A percentile compares a stretch with the other conserved stretches of the same genome.
These are phyloP conservation scores for Solenodon paradoxus DNA, from an alignment of 2,113 vertebrate species.

Conservation along the genomic window DNA sequence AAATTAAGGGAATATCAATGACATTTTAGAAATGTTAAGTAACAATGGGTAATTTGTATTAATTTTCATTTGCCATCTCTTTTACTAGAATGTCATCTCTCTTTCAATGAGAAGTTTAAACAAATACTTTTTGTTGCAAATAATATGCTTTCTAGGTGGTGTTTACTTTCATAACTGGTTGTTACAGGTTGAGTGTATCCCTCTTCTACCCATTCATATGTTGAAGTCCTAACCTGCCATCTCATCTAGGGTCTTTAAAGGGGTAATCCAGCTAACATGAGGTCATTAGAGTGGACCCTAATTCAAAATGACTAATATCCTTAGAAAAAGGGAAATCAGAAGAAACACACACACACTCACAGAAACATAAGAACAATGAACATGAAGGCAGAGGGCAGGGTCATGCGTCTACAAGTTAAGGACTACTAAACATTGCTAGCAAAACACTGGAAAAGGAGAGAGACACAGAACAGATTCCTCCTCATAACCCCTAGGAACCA, in stretches of 20 bases:
- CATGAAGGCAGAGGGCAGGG: background rate
- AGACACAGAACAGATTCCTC: background rate
- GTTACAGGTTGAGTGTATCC: background rate
- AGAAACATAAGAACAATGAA: background rate
- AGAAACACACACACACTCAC: background rate
- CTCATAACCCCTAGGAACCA: background rate
- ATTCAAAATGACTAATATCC: background rate
- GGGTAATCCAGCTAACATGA: background rate
- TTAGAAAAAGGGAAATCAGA: background rate
- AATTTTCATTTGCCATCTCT: background rate
- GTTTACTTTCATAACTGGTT: background rate
- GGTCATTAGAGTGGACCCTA: background rate
- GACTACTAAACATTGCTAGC: background rate
- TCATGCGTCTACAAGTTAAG: background rate
- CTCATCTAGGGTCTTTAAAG: background rate
- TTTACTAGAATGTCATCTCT: background rate
- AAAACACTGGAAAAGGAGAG: background rate
- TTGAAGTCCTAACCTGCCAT: background rate
- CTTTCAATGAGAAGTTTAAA: background rate
- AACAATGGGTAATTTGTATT: background rate
- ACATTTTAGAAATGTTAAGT: conserved; percentile 18
- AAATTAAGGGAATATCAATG: background rate
- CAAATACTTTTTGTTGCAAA: conserved; percentile 10
- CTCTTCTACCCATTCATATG: background rate
- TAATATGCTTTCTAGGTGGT: background rate